A percentile compares a stretch with the other conserved stretches of the same genome.
Conservation (phyloP, 2,888 invertebrate genomes). For the Chironomus tentans region DNA sequence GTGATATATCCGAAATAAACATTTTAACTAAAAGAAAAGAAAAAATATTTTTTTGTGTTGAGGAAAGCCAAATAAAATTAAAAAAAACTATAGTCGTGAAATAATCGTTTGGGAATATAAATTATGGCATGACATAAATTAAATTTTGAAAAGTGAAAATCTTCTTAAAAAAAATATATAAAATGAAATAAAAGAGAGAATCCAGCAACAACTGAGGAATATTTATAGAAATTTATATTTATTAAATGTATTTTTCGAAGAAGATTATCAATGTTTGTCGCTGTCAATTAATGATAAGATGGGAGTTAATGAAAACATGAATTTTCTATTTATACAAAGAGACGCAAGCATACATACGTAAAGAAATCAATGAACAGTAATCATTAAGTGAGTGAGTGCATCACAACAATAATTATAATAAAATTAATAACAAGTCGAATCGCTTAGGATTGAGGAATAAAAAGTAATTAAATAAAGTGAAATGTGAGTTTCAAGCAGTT, state of each 20-base stretch:
- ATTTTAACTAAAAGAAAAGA: background rate
- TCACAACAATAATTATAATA: background rate
- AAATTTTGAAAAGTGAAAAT: background rate
- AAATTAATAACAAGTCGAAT: background rate
- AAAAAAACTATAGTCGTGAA: background rate
- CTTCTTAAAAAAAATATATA: background rate
- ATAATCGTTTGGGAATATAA: background rate
- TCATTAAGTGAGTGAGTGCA: too few relatives aligned
- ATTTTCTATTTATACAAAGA: too few relatives aligned
- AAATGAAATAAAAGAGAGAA: background rate
- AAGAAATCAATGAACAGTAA: too few relatives aligned
- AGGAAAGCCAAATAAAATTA: too few relatives aligned
- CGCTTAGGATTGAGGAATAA: background rate
- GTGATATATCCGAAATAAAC: background rate
- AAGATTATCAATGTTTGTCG: constrained; percentile 23
- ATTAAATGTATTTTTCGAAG: constrained; percentile 12
- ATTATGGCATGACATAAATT: background rate
- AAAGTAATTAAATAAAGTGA: too few relatives aligned
- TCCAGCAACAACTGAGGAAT: constrained; percentile 5
- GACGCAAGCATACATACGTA: too few relatives aligned
- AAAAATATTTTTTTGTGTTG: background rate
- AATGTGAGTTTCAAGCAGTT: too few relatives aligned
- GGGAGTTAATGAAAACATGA: background rate
- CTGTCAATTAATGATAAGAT: constrained; percentile 25
- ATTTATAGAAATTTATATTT: constrained; percentile 7